Percentiles rank a stretch among this genome's conserved stretches.
These are phyloP conservation scores for Amblyopsis rosae DNA, from an alignment of 2,113 vertebrate genomes.

Conservation along the genomic window DNA sequence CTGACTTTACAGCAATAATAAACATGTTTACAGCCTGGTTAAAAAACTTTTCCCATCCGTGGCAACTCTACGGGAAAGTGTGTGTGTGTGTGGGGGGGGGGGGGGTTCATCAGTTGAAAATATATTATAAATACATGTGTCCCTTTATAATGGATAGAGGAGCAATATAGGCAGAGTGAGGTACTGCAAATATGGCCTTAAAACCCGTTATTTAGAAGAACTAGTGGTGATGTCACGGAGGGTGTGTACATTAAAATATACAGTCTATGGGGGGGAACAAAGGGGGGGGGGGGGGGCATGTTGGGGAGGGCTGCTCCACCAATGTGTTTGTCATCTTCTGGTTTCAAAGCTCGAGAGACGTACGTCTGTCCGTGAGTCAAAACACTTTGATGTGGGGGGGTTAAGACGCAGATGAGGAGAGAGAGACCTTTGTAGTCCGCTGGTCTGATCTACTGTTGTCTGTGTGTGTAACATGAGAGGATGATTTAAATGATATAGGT, in stretches of 20 bases:
- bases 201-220: too few relatives aligned
- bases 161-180: too few relatives aligned
- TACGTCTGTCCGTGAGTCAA: conserved; percentile 20
- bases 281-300: conserved; percentile 3
- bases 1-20: too few relatives aligned
- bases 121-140: too few relatives aligned
- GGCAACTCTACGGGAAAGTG: too few relatives aligned
- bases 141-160: too few relatives aligned
- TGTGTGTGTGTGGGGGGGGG: too few relatives aligned
- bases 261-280: background rate
- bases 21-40: too few relatives aligned
- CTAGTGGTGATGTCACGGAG: too few relatives aligned
- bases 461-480: background rate
- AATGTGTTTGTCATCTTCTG: conserved; percentile 17
- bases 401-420: background rate
- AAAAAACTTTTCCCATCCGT: too few relatives aligned
- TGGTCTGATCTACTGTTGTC: background rate
- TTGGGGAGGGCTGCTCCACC: conserved; percentile 31
- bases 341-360: conserved; percentile 16
- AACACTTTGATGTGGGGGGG: conserved; percentile 17
- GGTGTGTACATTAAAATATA: too few relatives aligned
- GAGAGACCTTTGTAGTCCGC: conserved; percentile 1
- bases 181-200: too few relatives aligned
- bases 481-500: background rate
- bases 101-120: accelerated